Conservation (phyloP, 2,888 invertebrate species). For the Drosophila longiperda region DNA sequence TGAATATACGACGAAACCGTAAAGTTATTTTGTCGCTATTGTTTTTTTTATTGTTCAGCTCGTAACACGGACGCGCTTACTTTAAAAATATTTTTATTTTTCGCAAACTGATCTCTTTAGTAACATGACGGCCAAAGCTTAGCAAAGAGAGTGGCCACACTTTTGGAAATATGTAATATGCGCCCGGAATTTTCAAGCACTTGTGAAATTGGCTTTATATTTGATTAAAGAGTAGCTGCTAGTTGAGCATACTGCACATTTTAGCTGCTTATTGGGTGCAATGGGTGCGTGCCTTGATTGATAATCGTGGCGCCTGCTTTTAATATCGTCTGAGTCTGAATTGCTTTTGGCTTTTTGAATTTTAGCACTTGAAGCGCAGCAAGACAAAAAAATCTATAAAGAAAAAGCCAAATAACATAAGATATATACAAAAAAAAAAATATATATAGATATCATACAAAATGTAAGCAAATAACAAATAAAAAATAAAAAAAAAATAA, state of each 20-base stretch:
- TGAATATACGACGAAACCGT: slow-evolving; percentile 69
- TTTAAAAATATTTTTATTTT: slow-evolving; percentile 50
- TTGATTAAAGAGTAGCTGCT: slow-evolving; percentile 21
- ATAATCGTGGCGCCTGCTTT: slow-evolving; percentile 57
- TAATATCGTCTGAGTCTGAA: slow-evolving; percentile 44
- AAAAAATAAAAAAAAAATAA: background rate
- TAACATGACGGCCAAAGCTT: slow-evolving; percentile 29
- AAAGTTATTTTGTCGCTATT: slow-evolving; percentile 40
- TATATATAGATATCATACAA: slow-evolving; percentile 2
- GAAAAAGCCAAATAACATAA: background rate
- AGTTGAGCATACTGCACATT: background rate
- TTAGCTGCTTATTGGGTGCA: background rate
- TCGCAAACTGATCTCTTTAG: slow-evolving; percentile 51
- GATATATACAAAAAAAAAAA: background rate
- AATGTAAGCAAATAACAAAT: background rate
- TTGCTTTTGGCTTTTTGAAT: slow-evolving; percentile 53
- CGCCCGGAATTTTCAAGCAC: background rate
- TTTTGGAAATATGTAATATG: background rate
- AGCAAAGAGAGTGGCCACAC: slow-evolving; percentile 53
- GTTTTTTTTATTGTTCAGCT: slow-evolving; percentile 39
- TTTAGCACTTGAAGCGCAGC: slow-evolving; percentile 45
- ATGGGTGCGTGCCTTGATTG: slow-evolving; percentile 60
- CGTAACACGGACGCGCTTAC: slow-evolving; percentile 53
- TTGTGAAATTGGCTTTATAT: background rate
- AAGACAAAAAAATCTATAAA: slow-evolving; percentile 22